phyloP scores from a whole-genome alignment of 2,888 invertebrate species.

The Leptodirus hochenwartii region DNA sequence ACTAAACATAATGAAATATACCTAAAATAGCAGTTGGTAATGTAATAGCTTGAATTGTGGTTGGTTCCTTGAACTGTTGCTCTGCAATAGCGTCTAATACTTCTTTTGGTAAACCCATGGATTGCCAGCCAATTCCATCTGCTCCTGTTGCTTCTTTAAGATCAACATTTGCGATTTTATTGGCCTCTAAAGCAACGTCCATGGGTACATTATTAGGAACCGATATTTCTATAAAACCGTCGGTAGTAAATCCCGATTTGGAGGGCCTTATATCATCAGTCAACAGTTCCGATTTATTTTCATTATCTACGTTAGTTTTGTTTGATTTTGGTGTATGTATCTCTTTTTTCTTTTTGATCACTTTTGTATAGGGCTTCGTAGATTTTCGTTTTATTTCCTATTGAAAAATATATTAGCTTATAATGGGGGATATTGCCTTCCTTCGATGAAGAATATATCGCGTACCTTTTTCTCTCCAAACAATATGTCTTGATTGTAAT shows the following conservation, averaged over 20 bases:
- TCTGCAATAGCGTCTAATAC: conserved; percentile 59
- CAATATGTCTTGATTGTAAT: conserved; percentile 45
- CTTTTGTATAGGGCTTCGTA: conserved; percentile 10
- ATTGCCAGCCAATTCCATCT: conserved; percentile 43
- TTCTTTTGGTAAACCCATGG: conserved; percentile 46
- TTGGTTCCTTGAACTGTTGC: conserved; percentile 63
- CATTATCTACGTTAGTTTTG: conserved; percentile 4
- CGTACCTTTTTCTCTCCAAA: too few species aligned
- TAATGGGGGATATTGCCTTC: too few species aligned
- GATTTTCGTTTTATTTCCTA: conserved; percentile 3
- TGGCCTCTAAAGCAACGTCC: background rate
- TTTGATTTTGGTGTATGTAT: conserved; percentile 2
- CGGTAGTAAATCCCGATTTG: too few species aligned
- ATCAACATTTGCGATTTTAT: background rate
- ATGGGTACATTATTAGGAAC: background rate
- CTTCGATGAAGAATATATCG: too few species aligned
- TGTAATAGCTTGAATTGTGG: conserved; percentile 68
- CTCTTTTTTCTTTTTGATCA: conserved; percentile 13
- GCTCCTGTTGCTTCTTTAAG: conserved; percentile 12
- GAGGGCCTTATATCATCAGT: too few species aligned
- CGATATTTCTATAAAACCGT: too few species aligned
- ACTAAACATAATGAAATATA: too few species aligned
- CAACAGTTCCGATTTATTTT: conserved; percentile 1
- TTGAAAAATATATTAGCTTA: background rate
- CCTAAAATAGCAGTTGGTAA: conserved; percentile 75